Conservation (phyloP, 2,888 invertebrate species). For the Cryptus viduatorius region DNA sequence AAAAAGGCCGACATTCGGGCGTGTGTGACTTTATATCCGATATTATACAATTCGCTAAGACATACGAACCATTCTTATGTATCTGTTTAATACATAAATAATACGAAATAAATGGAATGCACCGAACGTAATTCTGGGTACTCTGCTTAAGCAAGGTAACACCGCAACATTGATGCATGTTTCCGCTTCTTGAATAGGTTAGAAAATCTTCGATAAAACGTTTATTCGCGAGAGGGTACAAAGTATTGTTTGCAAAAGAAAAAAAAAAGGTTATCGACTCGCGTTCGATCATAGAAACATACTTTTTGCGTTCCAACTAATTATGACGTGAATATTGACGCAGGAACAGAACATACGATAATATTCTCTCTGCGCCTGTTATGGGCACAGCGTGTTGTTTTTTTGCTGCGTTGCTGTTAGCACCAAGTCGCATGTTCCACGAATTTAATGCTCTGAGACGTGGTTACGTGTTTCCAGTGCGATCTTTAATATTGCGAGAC, state of each 20-base stretch:
- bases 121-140: slow-evolving; percentile 71
- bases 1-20: slow-evolving; percentile 78
- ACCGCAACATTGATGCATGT: slow-evolving; percentile 57
- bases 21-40: slow-evolving; percentile 77
- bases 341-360: background rate
- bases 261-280: background rate
- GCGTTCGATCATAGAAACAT: background rate
- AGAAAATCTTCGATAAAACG: slow-evolving; percentile 65
- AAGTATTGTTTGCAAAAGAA: background rate
- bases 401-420: background rate
- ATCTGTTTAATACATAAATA: slow-evolving; percentile 74
- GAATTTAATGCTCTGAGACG: slow-evolving; percentile 44
- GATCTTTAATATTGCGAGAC: background rate
- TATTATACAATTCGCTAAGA: slow-evolving; percentile 64
- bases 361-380: background rate
- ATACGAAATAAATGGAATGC: slow-evolving; percentile 75
- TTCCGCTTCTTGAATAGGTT: slow-evolving; percentile 74
- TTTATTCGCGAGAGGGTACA: slow-evolving; percentile 1
- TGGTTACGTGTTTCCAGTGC: slow-evolving; percentile 22
- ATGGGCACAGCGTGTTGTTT: background rate
- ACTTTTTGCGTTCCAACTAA: background rate
- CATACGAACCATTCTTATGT: slow-evolving; percentile 73
- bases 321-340: background rate
- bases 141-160: slow-evolving; percentile 75
- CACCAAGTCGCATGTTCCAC: slow-evolving; percentile 25